Percentiles rank a stretch among this genome's conserved stretches.
Conservation (phyloP, 2,797 vertebrate species). For the Jordanella pulchra region DNA sequence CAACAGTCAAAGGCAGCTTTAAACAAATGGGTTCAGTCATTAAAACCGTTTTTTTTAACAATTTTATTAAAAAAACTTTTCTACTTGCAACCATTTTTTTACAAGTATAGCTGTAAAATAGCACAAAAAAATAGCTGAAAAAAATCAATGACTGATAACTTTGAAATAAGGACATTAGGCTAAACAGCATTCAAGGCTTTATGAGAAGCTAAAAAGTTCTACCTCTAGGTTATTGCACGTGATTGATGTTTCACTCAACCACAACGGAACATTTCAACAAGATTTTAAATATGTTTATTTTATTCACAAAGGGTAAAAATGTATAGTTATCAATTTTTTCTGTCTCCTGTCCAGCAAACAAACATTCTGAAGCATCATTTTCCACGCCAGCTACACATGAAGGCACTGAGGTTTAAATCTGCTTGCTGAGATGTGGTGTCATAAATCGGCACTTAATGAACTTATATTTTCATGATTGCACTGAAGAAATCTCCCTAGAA, state of each 20-base stretch:
- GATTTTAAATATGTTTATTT: neutral
- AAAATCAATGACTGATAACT: neutral
- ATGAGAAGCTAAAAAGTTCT: neutral
- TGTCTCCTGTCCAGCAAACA: too few relatives aligned
- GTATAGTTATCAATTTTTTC: neutral
- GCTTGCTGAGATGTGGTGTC: neutral
- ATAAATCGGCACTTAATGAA: neutral
- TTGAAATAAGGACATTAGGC: neutral
- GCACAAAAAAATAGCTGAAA: neutral
- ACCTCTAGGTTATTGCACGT: neutral
- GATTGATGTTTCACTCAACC: neutral
- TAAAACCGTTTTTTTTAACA: neutral
- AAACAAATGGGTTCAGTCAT: too few relatives aligned
- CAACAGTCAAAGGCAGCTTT: too few relatives aligned
- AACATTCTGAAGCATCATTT: too few relatives aligned
- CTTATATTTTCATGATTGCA: slow-evolving; percentile 5
- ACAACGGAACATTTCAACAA: neutral
- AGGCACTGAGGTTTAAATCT: neutral
- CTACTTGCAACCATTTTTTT: neutral
- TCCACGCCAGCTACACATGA: neutral
- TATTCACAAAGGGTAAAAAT: neutral
- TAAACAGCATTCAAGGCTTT: neutral
- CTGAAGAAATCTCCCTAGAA: neutral
- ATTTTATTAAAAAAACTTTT: neutral
- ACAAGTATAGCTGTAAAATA: too few relatives aligned